Percentiles rank a stretch among this genome's conserved stretches.
These are phyloP conservation scores for Crotophaga sulcirostris DNA, from an alignment of 2,113 vertebrate species.

Conservation along the genomic window DNA sequence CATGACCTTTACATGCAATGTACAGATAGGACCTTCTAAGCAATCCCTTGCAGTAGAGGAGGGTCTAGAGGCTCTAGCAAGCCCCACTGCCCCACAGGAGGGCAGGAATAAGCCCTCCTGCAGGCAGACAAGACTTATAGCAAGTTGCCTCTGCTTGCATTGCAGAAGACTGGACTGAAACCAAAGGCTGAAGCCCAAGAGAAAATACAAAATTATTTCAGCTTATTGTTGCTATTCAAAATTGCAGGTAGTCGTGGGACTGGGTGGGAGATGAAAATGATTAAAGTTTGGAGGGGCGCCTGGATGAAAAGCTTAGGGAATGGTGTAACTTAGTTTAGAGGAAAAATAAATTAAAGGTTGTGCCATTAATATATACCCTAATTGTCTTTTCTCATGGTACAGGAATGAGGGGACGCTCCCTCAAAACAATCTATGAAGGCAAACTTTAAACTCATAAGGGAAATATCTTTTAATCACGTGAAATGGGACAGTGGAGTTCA, in stretches of 20 bases:
- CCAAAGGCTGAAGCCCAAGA: not conserved
- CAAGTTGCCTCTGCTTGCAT: not conserved
- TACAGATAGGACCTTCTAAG: not conserved
- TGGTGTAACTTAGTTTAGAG: not conserved
- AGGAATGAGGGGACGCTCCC: not conserved
- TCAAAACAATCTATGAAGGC: not conserved
- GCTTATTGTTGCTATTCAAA: not conserved
- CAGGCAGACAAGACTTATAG: not conserved
- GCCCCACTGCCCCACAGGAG: not conserved
- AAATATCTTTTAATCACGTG: not conserved
- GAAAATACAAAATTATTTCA: not conserved
- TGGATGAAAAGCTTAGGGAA: not conserved
- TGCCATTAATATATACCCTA: not conserved
- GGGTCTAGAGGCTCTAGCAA: not conserved
- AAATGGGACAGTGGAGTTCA: not conserved
- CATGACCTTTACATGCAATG: not conserved
- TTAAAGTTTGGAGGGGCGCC: not conserved
- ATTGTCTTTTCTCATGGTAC: not conserved
- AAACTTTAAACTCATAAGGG: not conserved
- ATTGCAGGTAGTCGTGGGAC: not conserved
- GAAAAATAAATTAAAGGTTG: not conserved
- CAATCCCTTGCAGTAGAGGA: not conserved
- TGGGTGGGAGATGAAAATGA: not conserved
- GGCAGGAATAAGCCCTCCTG: not conserved
- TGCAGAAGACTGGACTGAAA: not conserved